Conservation (phyloP, 2,113 vertebrate species). For the Phyllostomus hastatus region DNA sequence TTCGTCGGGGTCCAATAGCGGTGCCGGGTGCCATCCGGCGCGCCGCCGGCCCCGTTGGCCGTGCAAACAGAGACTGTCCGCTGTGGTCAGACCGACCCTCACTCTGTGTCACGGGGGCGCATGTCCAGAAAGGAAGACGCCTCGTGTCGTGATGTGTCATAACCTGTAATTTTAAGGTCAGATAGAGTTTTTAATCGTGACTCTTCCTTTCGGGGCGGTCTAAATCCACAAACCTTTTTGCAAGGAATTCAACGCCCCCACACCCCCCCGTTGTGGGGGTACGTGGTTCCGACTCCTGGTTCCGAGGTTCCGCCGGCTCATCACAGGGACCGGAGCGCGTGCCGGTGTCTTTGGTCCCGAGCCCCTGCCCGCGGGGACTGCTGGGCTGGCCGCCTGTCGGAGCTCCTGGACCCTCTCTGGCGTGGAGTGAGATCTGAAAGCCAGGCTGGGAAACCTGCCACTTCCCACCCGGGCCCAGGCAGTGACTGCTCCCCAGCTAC, state of each 20-base stretch:
- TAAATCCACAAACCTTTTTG: neutral
- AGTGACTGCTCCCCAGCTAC: neutral
- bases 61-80: neutral
- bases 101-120: neutral
- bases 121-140: neutral
- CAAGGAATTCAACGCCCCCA: neutral
- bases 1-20: neutral
- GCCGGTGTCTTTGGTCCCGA: neutral
- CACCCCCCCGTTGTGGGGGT: neutral
- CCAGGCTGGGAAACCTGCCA: neutral
- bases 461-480: neutral
- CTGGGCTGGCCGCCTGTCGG: neutral
- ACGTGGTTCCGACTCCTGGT: neutral
- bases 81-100: neutral
- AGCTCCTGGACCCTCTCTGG: neutral
- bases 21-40: too few relatives aligned
- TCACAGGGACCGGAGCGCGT: neutral
- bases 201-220: neutral
- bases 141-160: neutral
- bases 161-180: neutral
- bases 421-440: constrained; percentile 24
- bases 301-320: neutral
- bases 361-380: neutral
- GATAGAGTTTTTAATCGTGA: neutral
- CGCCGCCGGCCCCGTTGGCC: neutral